Percentiles rank a stretch among this genome's conserved stretches.
Evolutionary conservation across 2,113 vertebrate species (phyloP).

Genomic region (Tiliqua scincoides): DNA sequence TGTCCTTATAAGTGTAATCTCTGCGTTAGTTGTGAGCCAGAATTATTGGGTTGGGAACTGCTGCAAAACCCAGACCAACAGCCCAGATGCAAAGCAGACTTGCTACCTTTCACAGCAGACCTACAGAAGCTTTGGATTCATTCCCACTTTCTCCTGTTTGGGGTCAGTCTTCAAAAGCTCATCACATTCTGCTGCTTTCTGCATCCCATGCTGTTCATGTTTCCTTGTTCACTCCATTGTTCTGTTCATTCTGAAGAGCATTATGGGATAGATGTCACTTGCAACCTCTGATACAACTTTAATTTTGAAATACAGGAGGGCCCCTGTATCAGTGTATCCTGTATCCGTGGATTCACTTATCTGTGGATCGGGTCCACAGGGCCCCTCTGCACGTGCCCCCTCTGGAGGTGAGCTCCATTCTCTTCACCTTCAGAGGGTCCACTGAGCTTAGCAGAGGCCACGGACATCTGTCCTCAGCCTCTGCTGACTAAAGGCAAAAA

Average conservation of each 20-base stretch:
- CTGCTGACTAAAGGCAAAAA: too few species aligned
- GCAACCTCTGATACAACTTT: background rate
- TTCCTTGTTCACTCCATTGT: background rate
- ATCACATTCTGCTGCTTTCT: background rate
- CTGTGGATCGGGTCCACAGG: too few species aligned
- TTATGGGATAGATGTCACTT: background rate
- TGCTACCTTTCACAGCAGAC: background rate
- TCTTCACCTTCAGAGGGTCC: too few species aligned
- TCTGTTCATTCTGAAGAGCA: background rate
- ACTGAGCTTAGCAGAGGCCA: too few species aligned
- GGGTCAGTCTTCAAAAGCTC: background rate
- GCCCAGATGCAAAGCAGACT: background rate
- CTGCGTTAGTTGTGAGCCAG: background rate
- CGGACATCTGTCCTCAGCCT: too few species aligned
- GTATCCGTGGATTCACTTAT: too few species aligned
- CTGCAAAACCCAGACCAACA: background rate
- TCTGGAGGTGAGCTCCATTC: too few species aligned
- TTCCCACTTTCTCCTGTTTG: background rate
- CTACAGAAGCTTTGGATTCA: background rate
- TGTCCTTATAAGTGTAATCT: background rate
- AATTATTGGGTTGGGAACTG: background rate
- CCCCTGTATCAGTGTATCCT: too few species aligned
- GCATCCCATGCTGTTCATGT: too few species aligned
- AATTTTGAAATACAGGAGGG: too few species aligned
- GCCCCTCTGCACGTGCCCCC: too few species aligned